Evolutionary conservation across 2,888 invertebrate species (phyloP).

Genomic region (Emmelina monodactyla): DNA sequence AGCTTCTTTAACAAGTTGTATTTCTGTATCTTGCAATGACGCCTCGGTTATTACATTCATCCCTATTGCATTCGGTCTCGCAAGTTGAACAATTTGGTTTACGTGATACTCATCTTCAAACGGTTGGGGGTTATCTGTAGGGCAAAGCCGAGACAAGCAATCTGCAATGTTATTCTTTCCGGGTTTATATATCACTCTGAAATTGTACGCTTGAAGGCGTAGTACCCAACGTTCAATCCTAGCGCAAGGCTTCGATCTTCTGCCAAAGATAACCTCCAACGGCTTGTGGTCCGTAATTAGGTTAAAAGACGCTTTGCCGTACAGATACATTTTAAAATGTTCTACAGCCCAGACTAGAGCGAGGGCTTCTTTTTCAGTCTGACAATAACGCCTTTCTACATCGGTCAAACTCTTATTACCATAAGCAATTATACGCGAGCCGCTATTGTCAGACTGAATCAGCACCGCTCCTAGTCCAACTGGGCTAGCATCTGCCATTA

Average conservation of each 20-base stretch:
- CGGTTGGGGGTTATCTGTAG: neutral
- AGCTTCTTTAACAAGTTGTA: too few relatives aligned
- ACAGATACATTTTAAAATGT: neutral
- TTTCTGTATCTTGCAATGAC: neutral
- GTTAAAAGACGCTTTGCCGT: slow-evolving; percentile 12
- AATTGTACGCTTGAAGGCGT: neutral
- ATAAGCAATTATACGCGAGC: slow-evolving; percentile 9
- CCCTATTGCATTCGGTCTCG: slow-evolving; percentile 1
- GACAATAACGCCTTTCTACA: slow-evolving; percentile 5
- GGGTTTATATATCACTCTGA: slow-evolving; percentile 2
- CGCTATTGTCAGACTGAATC: slow-evolving; percentile 1
- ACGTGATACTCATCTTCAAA: neutral
- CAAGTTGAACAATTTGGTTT: neutral
- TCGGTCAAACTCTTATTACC: slow-evolving; percentile 7
- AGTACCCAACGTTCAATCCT: neutral
- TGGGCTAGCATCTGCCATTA: slow-evolving; percentile 7
- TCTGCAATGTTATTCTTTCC: slow-evolving; percentile 5
- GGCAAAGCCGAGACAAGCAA: neutral
- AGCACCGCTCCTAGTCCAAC: slow-evolving; percentile 2
- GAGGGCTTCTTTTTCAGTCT: slow-evolving; percentile 9
- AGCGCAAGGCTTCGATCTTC: slow-evolving; percentile 4
- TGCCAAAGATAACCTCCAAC: slow-evolving; percentile 1
- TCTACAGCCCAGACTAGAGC: slow-evolving; percentile 6
- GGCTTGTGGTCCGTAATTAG: slow-evolving; percentile 2
- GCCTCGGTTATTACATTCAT: neutral